Evolutionary conservation across 2,113 vertebrate species (phyloP).

Genomic region (Myocastor coypus): DNA sequence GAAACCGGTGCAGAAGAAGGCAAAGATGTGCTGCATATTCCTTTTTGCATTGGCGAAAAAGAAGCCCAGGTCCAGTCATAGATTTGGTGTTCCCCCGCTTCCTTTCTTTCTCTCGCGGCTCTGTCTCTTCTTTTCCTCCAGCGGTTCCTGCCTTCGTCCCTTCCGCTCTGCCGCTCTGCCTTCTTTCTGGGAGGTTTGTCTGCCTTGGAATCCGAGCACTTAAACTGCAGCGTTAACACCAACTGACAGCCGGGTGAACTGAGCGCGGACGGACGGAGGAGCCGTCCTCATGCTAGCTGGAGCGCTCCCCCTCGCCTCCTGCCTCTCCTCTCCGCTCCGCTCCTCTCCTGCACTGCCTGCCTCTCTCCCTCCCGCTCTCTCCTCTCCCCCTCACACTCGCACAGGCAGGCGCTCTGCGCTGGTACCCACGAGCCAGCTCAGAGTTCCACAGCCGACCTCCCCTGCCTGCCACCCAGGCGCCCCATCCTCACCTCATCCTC

Average conservation of each 20-base stretch:
- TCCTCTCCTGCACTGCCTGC: conserved; percentile 79
- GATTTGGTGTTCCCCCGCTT: conserved; percentile 88
- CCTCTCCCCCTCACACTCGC: conserved; percentile 76
- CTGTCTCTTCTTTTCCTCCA: conserved; percentile 63
- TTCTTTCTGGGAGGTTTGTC: conserved; percentile 76
- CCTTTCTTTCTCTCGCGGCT: conserved; percentile 79
- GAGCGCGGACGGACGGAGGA: conserved; percentile 84
- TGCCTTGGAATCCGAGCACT: conserved; percentile 83
- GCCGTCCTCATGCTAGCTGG: conserved; percentile 86
- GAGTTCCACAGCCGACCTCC: conserved; percentile 62
- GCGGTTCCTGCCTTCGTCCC: conserved; percentile 67
- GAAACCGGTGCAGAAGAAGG: conserved; percentile 98
- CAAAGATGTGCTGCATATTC: conserved; percentile 99
- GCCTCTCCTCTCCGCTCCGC: conserved; percentile 29
- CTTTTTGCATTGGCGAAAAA: conserved; percentile 99
- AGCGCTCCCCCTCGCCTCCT: conserved; percentile 81
- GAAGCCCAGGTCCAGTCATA: conserved; percentile 95
- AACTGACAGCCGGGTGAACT: conserved; percentile 89
- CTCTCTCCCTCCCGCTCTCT: conserved; percentile 80
- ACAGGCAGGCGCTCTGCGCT: conserved; percentile 69
- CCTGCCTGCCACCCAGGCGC: background rate
- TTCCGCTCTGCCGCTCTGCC: conserved; percentile 63
- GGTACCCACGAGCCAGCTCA: conserved; percentile 58
- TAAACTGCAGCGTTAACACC: conserved; percentile 89
- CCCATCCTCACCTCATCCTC: background rate